Evolutionary conservation across 2,797 vertebrate species (phyloP).

Genomic region (Tympanoctomys barrerae): DNA sequence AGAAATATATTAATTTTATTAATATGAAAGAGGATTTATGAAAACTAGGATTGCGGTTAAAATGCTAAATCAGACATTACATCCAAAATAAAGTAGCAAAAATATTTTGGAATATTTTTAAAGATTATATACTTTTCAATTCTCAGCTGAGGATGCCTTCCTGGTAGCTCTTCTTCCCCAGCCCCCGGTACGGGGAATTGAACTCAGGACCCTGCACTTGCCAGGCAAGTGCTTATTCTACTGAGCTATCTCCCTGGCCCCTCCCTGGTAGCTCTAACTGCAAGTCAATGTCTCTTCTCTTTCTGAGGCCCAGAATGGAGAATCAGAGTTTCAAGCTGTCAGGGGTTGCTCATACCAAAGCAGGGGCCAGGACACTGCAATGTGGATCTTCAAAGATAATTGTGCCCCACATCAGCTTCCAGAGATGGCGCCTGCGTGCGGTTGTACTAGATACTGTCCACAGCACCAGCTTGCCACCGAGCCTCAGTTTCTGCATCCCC

Average conservation of each 20-base stretch:
- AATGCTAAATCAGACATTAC: background rate
- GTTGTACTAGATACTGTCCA: background rate
- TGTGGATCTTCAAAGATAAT: background rate
- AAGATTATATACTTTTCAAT: background rate
- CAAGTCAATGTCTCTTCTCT: accelerated
- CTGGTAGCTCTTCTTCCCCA: background rate
- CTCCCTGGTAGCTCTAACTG: background rate
- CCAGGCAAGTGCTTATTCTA: too few species aligned
- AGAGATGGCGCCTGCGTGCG: accelerated
- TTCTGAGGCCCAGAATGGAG: background rate
- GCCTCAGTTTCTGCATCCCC: background rate
- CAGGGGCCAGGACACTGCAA: background rate
- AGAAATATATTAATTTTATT: background rate
- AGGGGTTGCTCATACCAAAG: background rate
- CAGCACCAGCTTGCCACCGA: background rate
- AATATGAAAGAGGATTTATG: slow-evolving; percentile 60
- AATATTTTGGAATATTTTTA: background rate
- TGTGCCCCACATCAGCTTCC: accelerated
- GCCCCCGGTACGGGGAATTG: too few species aligned
- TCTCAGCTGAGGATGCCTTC: background rate
- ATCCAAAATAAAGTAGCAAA: background rate
- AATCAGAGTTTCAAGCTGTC: background rate
- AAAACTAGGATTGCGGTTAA: slow-evolving; percentile 53
- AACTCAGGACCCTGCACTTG: too few species aligned
- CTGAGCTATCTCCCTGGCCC: too few species aligned